Evolutionary conservation across 2,113 vertebrate species (phyloP), one percentile per base, ranked within the genome.

Genomic region (Nannobrachium achirus): DNA sequence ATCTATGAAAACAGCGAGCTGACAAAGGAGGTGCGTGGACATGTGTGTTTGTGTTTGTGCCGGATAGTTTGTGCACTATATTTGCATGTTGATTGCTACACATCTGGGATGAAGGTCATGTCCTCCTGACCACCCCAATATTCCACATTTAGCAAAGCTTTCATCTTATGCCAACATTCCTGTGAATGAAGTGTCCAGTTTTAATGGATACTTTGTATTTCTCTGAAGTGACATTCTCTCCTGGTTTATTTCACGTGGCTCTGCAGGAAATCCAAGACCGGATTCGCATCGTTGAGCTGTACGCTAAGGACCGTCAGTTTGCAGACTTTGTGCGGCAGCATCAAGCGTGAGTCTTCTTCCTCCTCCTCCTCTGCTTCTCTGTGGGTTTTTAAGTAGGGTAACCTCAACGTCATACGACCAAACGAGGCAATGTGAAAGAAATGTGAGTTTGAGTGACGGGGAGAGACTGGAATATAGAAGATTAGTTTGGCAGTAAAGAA

Each of bases 251-350:
- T 53, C 67, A 55, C 75, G 66, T 85, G 64, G 52, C 55, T 41
- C 84, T 90, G 38, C 78, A 98, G 97, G 97, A 98, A 91, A 98
- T 98, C 89, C 95, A 98, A 87, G 97, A 99, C 86, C 91, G 96
- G 85, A 97, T 97, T 90, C 94, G 95, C 79, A 95, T 98, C 87
- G 93, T 98, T 86, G 96, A 99, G 76, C 93, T 98, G 16, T 98
- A 97, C 10, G 90, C 95, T 51, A 96, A 94, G 76, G 96, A 99
- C 78, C 94, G 95, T 8, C 95, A 98, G 85, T 98, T 98, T 92
- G 96, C 94, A 77, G 95, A 96, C 80, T 97, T 98, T 73, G 93
- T 96, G 66, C 93, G 92, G 84, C 95, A 96, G 63, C 95, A 97
- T 86, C 95, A 96, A 90, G 92, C 91, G 96, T 98, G 86, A 97